Percentiles rank a stretch among this genome's conserved stretches.
Evolutionary conservation across 2,113 vertebrate genomes (phyloP).

Genomic region (Channa argus): DNA sequence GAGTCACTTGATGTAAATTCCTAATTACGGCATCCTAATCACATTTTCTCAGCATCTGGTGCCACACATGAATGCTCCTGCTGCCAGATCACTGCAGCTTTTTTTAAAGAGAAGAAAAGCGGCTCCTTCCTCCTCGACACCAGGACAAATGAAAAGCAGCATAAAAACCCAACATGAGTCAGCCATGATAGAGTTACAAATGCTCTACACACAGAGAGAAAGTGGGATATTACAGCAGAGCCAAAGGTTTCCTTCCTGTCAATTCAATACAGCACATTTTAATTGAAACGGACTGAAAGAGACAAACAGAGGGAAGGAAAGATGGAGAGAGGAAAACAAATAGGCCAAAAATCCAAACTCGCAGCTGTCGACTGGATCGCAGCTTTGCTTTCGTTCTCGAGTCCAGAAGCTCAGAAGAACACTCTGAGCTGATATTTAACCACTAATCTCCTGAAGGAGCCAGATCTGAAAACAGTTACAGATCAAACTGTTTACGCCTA

Average conservation of each 20-base stretch:
- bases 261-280: not conserved
- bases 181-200: not conserved
- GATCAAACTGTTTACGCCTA: not conserved
- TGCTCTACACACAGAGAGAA: not conserved
- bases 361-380: not conserved
- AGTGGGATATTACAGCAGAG: slow-evolving; percentile 8
- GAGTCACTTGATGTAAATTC: not conserved
- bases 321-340: not conserved
- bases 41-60: slow-evolving; percentile 18
- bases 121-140: too few relatives aligned
- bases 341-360: not conserved
- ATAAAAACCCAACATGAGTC: slow-evolving; percentile 1
- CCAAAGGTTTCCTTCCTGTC: slow-evolving; percentile 33
- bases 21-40: slow-evolving; percentile 1
- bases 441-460: too few relatives aligned
- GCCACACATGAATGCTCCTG: not conserved
- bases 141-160: slow-evolving; percentile 20
- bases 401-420: too few relatives aligned
- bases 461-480: not conserved
- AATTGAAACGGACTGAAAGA: slow-evolving; percentile 17
- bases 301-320: not conserved
- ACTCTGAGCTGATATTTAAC: too few relatives aligned
- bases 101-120: not conserved
- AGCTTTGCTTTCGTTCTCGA: too few relatives aligned
- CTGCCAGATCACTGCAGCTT: not conserved